Evolutionary conservation across 1,140 invertebrate species (phyloP), one percentile per base, ranked within the genome.

Genomic region (Drosophila kanapiae): DNA sequence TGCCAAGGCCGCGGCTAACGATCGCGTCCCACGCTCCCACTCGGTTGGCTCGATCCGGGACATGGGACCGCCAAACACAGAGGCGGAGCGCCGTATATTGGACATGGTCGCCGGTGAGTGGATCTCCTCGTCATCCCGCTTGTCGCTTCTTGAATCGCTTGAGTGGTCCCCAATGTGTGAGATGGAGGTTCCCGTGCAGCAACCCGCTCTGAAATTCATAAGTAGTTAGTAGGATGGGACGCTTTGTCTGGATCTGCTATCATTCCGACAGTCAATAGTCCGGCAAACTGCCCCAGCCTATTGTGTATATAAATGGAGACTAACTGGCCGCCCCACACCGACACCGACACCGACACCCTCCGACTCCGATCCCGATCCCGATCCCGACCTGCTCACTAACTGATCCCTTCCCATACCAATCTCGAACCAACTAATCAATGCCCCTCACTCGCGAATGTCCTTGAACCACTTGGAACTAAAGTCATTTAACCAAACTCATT

Each of bases 31-130:
- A 14, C 78, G 95, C 47, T 96, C 95, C 48, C 95, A 95, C 75
- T 96, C 95, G 1, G 94, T 95, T 16, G 95, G 95, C 14, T 96
- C 95, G 78, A 93, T 96, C 60, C 95, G 95, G 93, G 95, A 96
- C 58, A 92, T 96, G 94, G 94, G 64, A 56, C 82, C 65, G 18
- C 75, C 75, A 5, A 94, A 80, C 83, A 94, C 93, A n/a, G 92
- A 93, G 75, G 95, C 95, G 7, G 95, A 95, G 58, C 94, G 94
- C 79, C 94, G 95, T 81, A 96, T 96, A 72, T 93, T 95, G 60
- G 95, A 96, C 77, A 94, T 96, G 78, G 94, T 96, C 60, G 94
- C 94, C 49, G 95, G 95, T 93, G 93, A 94, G 81, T 91, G 68
- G 48, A 47, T 18, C 9, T 53, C 42, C 48, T n/a, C 0, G 58